Conservation (phyloP, 2,797 vertebrate genomes). For the Cichlasoma orientale region DNA sequence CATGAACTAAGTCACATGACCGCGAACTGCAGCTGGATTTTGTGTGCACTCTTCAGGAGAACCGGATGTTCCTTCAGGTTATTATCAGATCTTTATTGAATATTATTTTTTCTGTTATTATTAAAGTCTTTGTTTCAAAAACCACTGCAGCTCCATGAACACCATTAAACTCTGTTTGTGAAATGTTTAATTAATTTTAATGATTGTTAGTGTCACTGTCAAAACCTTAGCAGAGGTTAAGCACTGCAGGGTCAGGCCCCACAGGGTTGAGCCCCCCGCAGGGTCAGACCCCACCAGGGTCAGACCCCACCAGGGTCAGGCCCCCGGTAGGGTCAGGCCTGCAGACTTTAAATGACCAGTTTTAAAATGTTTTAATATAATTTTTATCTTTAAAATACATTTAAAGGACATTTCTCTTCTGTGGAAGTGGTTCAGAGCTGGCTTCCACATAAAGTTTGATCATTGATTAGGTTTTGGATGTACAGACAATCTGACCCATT, state of each 20-base stretch:
- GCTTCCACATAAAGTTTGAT: background rate
- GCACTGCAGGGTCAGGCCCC: too few relatives aligned
- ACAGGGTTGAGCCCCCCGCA: too few relatives aligned
- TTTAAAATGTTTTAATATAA: background rate
- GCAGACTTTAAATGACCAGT: background rate
- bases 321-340: background rate
- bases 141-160: background rate
- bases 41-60: too few relatives aligned
- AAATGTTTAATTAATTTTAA: background rate
- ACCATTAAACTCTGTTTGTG: background rate
- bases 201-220: background rate
- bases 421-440: background rate
- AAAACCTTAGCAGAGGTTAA: background rate
- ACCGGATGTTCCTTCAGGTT: too few relatives aligned
- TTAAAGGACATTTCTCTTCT: too few relatives aligned
- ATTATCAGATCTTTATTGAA: too few relatives aligned
- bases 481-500: background rate
- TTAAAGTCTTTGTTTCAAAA: background rate
- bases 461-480: background rate
- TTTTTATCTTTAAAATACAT: background rate
- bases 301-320: too few relatives aligned
- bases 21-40: too few relatives aligned
- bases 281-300: too few relatives aligned
- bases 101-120: too few relatives aligned
- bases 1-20: background rate